Conservation (phyloP, 2,113 vertebrate genomes). For the Chionodraco myersi region DNA sequence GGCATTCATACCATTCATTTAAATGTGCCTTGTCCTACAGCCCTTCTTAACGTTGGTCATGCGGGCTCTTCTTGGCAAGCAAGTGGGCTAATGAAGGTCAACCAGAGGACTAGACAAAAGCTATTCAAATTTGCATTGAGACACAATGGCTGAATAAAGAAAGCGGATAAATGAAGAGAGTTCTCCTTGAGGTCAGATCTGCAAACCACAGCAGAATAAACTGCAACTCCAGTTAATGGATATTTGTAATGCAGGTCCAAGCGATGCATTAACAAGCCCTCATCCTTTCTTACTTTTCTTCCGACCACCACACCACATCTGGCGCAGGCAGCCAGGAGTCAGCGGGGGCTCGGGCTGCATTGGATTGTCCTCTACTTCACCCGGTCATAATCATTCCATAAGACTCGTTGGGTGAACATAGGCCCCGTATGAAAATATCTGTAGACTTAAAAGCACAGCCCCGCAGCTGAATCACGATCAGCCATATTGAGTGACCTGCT, state of each 20-base stretch:
- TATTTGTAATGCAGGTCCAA: constrained; percentile 29
- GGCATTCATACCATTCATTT: constrained; percentile 16
- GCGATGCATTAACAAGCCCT: constrained; percentile 35
- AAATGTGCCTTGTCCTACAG: background rate
- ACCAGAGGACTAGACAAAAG: background rate
- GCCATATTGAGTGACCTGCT: constrained; percentile 1
- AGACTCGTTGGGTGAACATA: constrained; percentile 30
- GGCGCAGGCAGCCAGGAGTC: constrained; percentile 55
- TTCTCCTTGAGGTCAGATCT: constrained; percentile 37
- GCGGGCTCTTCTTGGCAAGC: constrained; percentile 13
- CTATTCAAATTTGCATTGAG: constrained; percentile 7
- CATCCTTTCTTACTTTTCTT: constrained; percentile 38
- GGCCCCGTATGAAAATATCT: constrained; percentile 20
- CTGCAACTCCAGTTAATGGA: constrained; percentile 26
- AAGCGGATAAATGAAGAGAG: background rate
- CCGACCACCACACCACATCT: constrained; percentile 61
- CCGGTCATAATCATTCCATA: constrained; percentile 30
- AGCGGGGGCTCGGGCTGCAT: constrained; percentile 33
- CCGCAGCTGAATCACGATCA: constrained; percentile 6
- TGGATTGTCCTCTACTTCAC: constrained; percentile 57
- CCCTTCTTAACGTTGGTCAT: background rate
- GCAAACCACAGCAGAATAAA: constrained; percentile 41
- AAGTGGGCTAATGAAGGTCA: background rate
- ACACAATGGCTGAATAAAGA: constrained; percentile 3
- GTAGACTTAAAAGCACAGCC: constrained; percentile 28